Percentiles rank a stretch among this genome's conserved stretches.
Conservation (phyloP, 2,888 invertebrate species). For the Glaucopsyche alexis region DNA sequence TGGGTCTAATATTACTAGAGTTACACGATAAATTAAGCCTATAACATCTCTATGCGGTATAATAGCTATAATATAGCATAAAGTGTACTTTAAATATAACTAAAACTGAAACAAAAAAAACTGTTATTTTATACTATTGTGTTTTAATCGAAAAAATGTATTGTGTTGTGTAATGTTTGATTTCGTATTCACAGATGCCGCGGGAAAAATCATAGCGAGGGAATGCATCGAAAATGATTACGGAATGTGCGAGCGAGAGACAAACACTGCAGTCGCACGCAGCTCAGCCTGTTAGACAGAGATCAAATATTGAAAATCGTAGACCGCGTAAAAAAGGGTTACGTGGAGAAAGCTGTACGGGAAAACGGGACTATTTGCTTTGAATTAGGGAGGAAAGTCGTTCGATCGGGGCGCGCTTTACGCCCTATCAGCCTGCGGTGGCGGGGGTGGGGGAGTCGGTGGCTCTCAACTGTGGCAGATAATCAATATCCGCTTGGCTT, state of each 20-base stretch:
- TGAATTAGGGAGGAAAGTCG: slow-evolving; percentile 57
- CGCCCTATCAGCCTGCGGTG: slow-evolving; percentile 49
- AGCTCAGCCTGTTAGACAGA: slow-evolving; percentile 76
- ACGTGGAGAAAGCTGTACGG: slow-evolving; percentile 44
- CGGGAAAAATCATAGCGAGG: slow-evolving; percentile 74
- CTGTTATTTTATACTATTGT: neutral
- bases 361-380: slow-evolving; percentile 56
- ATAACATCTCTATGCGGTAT: too few relatives aligned
- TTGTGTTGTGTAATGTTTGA: slow-evolving; percentile 49
- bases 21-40: too few relatives aligned
- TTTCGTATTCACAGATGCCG: slow-evolving; percentile 58
- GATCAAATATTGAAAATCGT: slow-evolving; percentile 78
- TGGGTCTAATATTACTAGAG: neutral
- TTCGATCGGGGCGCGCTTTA: slow-evolving; percentile 46
- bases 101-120: neutral
- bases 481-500: slow-evolving; percentile 82
- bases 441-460: slow-evolving; percentile 62
- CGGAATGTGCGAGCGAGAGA: slow-evolving; percentile 74
- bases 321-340: slow-evolving; percentile 52
- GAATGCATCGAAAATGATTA: slow-evolving; percentile 80
- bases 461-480: slow-evolving; percentile 81
- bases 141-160: neutral
- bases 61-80: neutral
- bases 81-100: neutral
- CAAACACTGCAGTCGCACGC: slow-evolving; percentile 71